Evolutionary conservation across 2,888 invertebrate genomes (phyloP), one percentile per base, ranked within the genome.

Genomic region (Chrysodeixis includens): DNA sequence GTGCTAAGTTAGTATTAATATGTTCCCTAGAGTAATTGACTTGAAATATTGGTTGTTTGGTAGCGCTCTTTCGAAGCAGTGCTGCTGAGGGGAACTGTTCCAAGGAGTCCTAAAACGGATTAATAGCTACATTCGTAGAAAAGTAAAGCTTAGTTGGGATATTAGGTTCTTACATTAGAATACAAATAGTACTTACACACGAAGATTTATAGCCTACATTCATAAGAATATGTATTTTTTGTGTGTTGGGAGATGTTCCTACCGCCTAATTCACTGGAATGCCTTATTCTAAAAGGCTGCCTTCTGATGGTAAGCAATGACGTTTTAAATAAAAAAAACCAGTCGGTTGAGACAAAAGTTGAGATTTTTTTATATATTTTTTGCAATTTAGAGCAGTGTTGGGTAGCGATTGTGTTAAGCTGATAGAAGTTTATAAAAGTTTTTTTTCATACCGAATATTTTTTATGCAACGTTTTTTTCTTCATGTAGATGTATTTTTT

Each of bases 21-120:
- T 97, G 97, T 97, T 97, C 97, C 97, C 97, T 97, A 97, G 96
- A 96, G 96, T 97, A 97, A 97, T 97, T 97, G 97, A 97, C 97
- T 97, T 96, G 96, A 97, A 96, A 96, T 96, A 96, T 96, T 96
- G 94, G 93, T 88, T 90, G 63, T 71, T 79, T 71, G 77, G 71
- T 79, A 78, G 80, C 74, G 78, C 74, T 79, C 58, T 83, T 81
- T 74, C 66, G 56, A 78, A 84, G 84, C 84, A 70, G 84, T 90
- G 90, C 88, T 84, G 86, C 82, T 86, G 86, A 82, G 80, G 87
- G 87, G 82, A 83, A 86, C 83, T 76, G 86, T 84, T 81, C 83
- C 85, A 83, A 87, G 88, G 82, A 85, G 78, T 88, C 85, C 84
- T 86, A 86, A 85, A 84, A 85, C 83, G 83, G 88, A 84, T 81